Evolutionary conservation across 2,888 invertebrate genomes (phyloP).

Genomic region (Lasioglossum zephyrum): DNA sequence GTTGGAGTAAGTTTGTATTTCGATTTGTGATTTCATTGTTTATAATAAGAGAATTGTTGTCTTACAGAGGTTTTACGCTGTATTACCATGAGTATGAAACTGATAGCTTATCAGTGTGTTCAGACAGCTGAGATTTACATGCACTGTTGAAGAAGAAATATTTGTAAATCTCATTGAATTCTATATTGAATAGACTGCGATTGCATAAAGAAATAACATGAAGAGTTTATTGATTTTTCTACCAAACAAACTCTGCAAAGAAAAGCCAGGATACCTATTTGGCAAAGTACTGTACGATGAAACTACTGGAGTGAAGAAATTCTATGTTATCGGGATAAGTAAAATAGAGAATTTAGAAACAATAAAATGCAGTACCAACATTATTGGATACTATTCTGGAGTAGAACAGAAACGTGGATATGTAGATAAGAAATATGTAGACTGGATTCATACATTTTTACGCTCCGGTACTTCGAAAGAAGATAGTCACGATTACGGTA

Average conservation of each 20-base stretch:
- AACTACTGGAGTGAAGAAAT: conserved; percentile 72
- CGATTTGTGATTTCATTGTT: neutral
- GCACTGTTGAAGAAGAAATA: neutral
- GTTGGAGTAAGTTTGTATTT: neutral
- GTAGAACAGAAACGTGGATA: conserved; percentile 51
- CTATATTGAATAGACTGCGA: neutral
- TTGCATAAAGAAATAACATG: conserved; percentile 56
- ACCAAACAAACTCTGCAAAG: conserved; percentile 71
- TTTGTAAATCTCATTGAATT: neutral
- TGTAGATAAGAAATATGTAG: conserved; percentile 65
- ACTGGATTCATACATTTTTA: conserved; percentile 78
- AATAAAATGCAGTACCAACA: conserved; percentile 54
- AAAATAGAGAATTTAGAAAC: conserved; percentile 31
- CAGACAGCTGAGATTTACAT: neutral
- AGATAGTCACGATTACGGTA: conserved; percentile 67
- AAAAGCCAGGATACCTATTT: conserved; percentile 76
- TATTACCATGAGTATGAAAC: neutral
- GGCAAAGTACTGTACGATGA: conserved; percentile 75
- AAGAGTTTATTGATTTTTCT: conserved; percentile 78
- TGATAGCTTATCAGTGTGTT: neutral
- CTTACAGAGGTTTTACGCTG: neutral
- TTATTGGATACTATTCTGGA: conserved; percentile 78
- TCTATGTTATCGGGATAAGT: conserved; percentile 75
- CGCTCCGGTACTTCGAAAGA: conserved; percentile 23
- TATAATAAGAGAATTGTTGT: neutral